phyloP scores from a whole-genome alignment of 2,113 vertebrate genomes.

The Arenaria interpres region DNA sequence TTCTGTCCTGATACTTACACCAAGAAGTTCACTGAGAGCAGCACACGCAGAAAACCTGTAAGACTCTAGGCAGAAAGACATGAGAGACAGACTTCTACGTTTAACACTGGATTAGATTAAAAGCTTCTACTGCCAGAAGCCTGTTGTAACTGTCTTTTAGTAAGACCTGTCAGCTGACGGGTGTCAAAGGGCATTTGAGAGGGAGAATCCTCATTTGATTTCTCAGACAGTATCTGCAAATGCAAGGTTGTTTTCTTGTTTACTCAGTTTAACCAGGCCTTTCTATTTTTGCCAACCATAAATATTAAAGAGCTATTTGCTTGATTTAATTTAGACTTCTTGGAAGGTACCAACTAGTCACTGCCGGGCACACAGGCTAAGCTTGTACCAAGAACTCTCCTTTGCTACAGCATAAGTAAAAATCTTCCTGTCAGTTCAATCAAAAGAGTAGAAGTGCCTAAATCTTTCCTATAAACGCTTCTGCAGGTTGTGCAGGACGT shows the following conservation, averaged over 20 bases:
- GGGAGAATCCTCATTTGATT: not conserved
- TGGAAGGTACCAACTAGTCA: not conserved
- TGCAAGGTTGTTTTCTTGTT: not conserved
- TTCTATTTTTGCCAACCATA: not conserved
- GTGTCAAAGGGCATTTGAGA: not conserved
- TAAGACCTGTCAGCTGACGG: not conserved
- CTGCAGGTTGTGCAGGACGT: not conserved
- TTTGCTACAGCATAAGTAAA: not conserved
- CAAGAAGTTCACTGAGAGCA: not conserved
- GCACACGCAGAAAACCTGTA: rapidly evolving
- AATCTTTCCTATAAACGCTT: not conserved
- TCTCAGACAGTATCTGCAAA: not conserved
- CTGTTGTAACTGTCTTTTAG: not conserved
- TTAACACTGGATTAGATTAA: not conserved
- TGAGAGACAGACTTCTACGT: not conserved
- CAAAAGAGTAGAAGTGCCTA: not conserved
- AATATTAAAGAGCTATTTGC: not conserved
- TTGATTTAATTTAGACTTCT: not conserved
- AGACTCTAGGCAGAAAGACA: not conserved
- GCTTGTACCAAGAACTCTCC: not conserved
- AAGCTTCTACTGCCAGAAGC: not conserved
- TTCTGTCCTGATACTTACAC: not conserved
- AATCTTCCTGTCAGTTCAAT: not conserved
- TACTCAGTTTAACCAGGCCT: not conserved
- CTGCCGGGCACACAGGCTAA: not conserved